These are phyloP conservation scores for Sebastes minor DNA, from an alignment of 2,797 vertebrate species.

Conservation along the genomic window DNA sequence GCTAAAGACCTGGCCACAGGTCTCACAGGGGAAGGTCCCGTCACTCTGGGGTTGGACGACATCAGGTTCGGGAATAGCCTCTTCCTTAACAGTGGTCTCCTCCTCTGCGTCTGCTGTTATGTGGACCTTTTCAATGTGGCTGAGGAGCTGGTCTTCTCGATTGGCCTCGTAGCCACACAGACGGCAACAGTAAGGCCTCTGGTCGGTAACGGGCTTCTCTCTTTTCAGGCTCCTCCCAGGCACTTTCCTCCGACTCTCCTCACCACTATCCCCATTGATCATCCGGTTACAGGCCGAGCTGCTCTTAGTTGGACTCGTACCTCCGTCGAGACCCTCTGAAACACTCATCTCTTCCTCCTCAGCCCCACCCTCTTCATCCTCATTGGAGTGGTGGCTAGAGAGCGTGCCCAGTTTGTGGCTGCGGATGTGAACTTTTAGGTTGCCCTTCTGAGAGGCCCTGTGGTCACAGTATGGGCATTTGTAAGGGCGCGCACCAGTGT, in stretches of 20 bases:
- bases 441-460: constrained; percentile 95
- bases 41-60: constrained; percentile 75
- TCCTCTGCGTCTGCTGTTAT: constrained; percentile 86
- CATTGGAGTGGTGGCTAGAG: constrained; percentile 85
- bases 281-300: constrained; percentile 91
- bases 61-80: constrained; percentile 65
- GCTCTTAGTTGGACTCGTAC: constrained; percentile 93
- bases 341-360: constrained; percentile 83
- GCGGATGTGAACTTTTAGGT: constrained; percentile 95
- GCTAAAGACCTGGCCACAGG: constrained; percentile 92
- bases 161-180: constrained; percentile 88
- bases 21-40: constrained; percentile 91
- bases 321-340: constrained; percentile 88
- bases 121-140: constrained; percentile 93
- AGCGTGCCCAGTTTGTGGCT: constrained; percentile 92
- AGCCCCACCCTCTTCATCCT: constrained; percentile 76
- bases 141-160: constrained; percentile 91
- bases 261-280: constrained; percentile 81
- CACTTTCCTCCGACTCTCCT: constrained; percentile 83
- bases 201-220: constrained; percentile 74
- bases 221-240: constrained; percentile 87
- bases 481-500: constrained; percentile 95
- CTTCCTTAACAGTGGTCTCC: constrained; percentile 65
- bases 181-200: constrained; percentile 89
- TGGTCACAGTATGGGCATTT: constrained; percentile 97